These are phyloP conservation scores for Tupiocoris notatus DNA, from an alignment of 2,888 invertebrate species.

Conservation along the genomic window DNA sequence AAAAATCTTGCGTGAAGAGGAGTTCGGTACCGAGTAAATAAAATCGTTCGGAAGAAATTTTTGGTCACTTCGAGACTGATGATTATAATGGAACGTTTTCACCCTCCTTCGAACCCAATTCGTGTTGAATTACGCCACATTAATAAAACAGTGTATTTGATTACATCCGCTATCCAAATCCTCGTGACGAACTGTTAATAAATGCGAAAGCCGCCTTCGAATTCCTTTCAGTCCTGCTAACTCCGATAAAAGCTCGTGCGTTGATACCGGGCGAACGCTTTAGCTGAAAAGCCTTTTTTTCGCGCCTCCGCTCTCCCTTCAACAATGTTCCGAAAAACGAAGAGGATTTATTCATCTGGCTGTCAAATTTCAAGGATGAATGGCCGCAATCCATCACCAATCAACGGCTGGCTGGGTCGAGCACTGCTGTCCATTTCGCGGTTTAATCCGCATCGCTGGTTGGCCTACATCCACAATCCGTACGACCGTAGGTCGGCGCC, in stretches of 20 bases:
- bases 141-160: too few relatives aligned
- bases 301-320: neutral
- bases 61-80: too few relatives aligned
- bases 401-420: neutral
- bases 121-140: too few relatives aligned
- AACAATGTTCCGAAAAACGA: neutral
- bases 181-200: too few relatives aligned
- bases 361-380: conserved; percentile 7
- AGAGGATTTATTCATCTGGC: conserved; percentile 3
- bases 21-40: too few relatives aligned
- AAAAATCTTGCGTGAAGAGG: too few relatives aligned
- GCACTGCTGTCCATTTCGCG: neutral
- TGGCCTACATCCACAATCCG: too few relatives aligned
- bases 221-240: neutral
- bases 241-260: neutral
- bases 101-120: too few relatives aligned
- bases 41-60: too few relatives aligned
- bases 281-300: neutral
- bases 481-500: neutral
- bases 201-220: too few relatives aligned
- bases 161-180: too few relatives aligned
- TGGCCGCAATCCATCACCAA: conserved; percentile 6
- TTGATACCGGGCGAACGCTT: neutral
- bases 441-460: neutral
- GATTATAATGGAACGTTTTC: too few relatives aligned